phyloP scores from a whole-genome alignment of 2,888 invertebrate species.

The Chelonus formosanus region DNA sequence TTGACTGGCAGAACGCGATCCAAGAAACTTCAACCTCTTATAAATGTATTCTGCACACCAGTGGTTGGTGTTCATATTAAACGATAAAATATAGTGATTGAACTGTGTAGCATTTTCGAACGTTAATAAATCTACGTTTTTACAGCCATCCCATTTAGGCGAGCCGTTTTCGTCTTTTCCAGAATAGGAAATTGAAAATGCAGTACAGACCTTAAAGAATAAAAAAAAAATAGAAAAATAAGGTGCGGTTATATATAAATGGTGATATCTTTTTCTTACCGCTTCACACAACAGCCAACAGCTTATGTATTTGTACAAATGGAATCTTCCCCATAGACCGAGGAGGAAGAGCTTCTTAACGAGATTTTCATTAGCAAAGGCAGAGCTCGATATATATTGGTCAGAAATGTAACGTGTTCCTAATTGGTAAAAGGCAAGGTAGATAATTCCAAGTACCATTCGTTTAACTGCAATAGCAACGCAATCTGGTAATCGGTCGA shows the following conservation, averaged over 20 bases:
- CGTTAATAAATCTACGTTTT: constrained; percentile 83
- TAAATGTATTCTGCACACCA: constrained; percentile 95
- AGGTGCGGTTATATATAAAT: neutral
- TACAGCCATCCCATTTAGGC: constrained; percentile 85
- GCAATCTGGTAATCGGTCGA: constrained; percentile 58
- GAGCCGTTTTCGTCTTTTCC: constrained; percentile 74
- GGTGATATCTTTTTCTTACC: constrained; percentile 53
- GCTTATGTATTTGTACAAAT: constrained; percentile 90
- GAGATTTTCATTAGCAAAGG: constrained; percentile 69
- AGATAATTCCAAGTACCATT: constrained; percentile 75
- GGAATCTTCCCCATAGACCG: constrained; percentile 86
- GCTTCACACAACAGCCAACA: constrained; percentile 94
- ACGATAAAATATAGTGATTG: constrained; percentile 87
- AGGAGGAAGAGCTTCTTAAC: constrained; percentile 73
- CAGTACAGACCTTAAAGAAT: constrained; percentile 56
- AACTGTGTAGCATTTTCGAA: constrained; percentile 87
- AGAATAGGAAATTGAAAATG: constrained; percentile 84
- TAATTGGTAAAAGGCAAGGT: constrained; percentile 78
- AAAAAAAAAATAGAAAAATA: neutral
- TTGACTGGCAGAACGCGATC: constrained; percentile 77
- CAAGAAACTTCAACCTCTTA: constrained; percentile 90
- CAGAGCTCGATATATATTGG: constrained; percentile 75
- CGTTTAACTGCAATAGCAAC: constrained; percentile 70
- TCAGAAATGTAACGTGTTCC: constrained; percentile 77
- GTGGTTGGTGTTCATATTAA: constrained; percentile 95